Conservation (phyloP, 2,797 vertebrate species). For the Manis pentadactyla region DNA sequence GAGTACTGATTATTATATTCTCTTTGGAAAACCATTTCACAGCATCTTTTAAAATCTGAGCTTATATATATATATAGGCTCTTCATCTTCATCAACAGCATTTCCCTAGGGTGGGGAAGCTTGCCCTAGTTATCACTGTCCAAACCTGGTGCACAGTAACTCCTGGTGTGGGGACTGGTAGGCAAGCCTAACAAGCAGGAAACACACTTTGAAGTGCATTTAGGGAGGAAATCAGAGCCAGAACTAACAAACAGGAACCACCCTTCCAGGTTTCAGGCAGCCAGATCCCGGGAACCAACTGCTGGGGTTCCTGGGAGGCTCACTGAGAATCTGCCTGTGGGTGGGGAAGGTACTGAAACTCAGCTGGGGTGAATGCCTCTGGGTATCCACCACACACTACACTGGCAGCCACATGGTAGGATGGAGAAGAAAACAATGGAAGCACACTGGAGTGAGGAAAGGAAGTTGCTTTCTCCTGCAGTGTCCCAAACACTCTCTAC, state of each 20-base stretch:
- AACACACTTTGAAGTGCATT: background rate
- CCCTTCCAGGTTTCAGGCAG: background rate
- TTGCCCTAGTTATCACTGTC: background rate
- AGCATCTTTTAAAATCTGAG: background rate
- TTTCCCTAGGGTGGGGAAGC: too few relatives aligned
- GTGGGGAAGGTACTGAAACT: background rate
- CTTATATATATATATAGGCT: background rate
- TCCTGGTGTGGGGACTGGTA: background rate
- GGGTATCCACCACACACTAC: background rate
- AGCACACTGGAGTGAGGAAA: background rate
- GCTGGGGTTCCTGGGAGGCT: background rate
- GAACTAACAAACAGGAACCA: background rate
- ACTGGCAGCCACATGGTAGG: background rate
- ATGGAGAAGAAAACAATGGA: background rate
- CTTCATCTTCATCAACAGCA: too few relatives aligned
- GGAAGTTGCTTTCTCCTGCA: background rate
- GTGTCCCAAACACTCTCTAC: background rate
- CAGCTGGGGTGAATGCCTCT: background rate
- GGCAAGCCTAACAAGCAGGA: background rate
- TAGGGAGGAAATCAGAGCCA: background rate
- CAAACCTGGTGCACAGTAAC: background rate
- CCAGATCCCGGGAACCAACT: background rate
- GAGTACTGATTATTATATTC: background rate
- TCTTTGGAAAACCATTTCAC: background rate
- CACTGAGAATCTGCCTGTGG: background rate